Evolutionary conservation across 2,113 vertebrate species (phyloP), one percentile per base, ranked within the genome.

Genomic region (Ifrita kowaldi): DNA sequence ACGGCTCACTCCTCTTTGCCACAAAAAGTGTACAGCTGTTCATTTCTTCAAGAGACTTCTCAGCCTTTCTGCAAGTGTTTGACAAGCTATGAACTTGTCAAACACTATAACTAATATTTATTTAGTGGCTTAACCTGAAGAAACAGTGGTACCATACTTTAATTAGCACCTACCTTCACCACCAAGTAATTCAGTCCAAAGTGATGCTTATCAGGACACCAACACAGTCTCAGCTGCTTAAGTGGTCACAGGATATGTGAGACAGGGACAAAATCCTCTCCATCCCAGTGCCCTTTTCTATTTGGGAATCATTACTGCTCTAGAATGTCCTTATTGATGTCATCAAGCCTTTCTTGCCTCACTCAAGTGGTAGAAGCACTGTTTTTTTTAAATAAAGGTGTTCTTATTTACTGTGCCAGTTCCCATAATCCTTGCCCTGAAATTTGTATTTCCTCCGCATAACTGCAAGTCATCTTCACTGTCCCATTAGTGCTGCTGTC

Each of bases 231-330:
- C 4, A 1, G 24, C 22, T 87, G 53, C 49, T 81, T 4, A 12
- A 0, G 1, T 49, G 37, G 57, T 57, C 37, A 67, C 23, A 21
- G 27, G 5, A 27, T 14, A 19, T 0, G 4, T 20, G 11, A 62
- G 33, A 30, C 19, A n/a, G 33, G 0, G 11, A 63, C 53, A 59
- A 35, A 88, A 84, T 18, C 52, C 42, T 27, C 23, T 62, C n/a
- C 18, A 22, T 35, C 22, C 12, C 33, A n/a, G 6, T 21, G n/a
- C 13, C 10, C 7, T 75, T n/a, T 85, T 30, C 33, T 65, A 7
- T 33, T 32, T 75, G 39, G 52, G 30, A 88, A 42, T 67, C 3
- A 5, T 50, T 46, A 49, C 19, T 67, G 13, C 62, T 59, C 11
- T 55, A 47, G 33, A 32, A 30, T 11, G 10, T 30, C 15, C 33